Evolutionary conservation across 2,888 invertebrate genomes (phyloP), one percentile per base, ranked within the genome.

Genomic region (Spatulosminthurus flaviceps): DNA sequence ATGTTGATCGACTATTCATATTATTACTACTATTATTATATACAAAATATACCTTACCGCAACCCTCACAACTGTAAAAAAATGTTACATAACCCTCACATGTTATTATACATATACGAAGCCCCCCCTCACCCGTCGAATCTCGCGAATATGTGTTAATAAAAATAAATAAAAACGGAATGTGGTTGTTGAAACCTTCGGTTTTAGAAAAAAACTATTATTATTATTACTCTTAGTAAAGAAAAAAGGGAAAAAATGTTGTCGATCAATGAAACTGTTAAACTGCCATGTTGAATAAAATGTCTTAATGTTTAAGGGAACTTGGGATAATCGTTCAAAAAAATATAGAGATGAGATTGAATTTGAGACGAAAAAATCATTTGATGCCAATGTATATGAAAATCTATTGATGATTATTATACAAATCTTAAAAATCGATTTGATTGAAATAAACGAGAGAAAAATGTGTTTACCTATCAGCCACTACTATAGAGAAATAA

Each of bases 311-410:
- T 67, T 28, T 29, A 67, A 67, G 29, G 26, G n/a, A n/a, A 67
- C 67, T 67, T 67, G 26, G 64, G 21, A 67, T 28, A 67, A 28
- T 28, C 24, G n/a, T 67, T 67, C n/a, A 67, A 67, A n/a, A n/a
- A n/a, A 67, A 67, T 22, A 67, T 22, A 51, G 51, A 51, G 51
- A 41, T n/a, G n/a, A 41, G 13, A 67, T 67, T 19, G 24, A 67
- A 67, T 64, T 64, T 64, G 64, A 64, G 22, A 26, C 26, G 11
- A 26, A 64, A 64, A n/a, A 1, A 66, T 66, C 16, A 51, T 51
- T 51, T 51, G 51, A 51, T n/a, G 51, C 51, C 51, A 51, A 51
- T 19, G 51, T 67, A 67, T 24, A 66, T 22, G 28, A 1, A 26
- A 67, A 67, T 28, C 13, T 28, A 67, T 22, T 51, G n/a, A 13